Evolutionary conservation across 2,888 invertebrate species (phyloP), one percentile per base, ranked within the genome.

Genomic region (Amphipoea oculea): DNA sequence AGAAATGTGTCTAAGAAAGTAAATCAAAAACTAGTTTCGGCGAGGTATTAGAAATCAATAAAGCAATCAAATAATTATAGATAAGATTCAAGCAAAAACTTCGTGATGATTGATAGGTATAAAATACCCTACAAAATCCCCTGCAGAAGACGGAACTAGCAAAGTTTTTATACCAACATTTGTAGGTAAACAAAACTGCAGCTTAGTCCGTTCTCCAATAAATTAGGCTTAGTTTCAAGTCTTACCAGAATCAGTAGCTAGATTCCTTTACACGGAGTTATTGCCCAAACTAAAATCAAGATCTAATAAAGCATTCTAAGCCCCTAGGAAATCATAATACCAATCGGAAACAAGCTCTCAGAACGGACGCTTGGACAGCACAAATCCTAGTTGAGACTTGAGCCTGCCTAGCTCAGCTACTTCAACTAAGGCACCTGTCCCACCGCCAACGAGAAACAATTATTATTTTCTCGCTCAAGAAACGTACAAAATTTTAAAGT

Each of bases 11-110:
- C 54, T 60, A 77, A 23, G 69, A 78, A 86, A 84, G 51, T 68
- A 51, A 86, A 84, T 74, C 23, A 63, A 63, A 76, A 86, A 88
- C 85, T 20, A 40, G 80, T 79, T 85, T 68, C 29, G 12, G 29
- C 7, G 14, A 60, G 23, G 9, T 71, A 54, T 68, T 75, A 69
- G n/a, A 65, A 75, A 84, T 72, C 76, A 60, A 76, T 68, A 82
- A 78, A 81, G 48, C 70, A 76, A 87, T 86, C 65, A 84, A 85
- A 82, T 66, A 77, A 73, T 73, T 73, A 78, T 17, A 48, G 48
- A 75, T 12, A 67, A 68, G 17, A n/a, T 65, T 20, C 14, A 54
- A 40, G 45, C 23, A 73, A 84, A 81, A 76, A 62, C 40, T 42
- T 54, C 57, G 36, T 17, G 36, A 23, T 69, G 57, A 69, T 60